Percentiles rank a stretch among this genome's conserved stretches.
phyloP scores from a whole-genome alignment of 2,888 invertebrate genomes.

The Cheilosia vulpina region DNA sequence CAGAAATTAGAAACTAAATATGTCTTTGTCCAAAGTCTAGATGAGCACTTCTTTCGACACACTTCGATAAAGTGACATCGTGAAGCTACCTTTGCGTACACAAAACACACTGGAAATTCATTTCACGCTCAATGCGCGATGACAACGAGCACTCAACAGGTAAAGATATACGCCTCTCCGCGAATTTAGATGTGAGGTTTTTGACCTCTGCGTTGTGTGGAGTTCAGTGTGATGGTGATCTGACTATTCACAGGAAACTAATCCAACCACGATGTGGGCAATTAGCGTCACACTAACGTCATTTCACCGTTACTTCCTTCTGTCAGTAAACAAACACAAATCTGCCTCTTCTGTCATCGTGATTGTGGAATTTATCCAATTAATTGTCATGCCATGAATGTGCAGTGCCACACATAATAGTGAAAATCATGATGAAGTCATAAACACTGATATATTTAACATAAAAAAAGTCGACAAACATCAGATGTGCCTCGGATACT shows the following conservation, averaged over 20 bases:
- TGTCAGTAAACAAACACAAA: constrained; percentile 49
- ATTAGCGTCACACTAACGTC: constrained; percentile 62
- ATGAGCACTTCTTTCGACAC: constrained; percentile 8
- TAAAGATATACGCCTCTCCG: constrained; percentile 11
- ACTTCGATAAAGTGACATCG: constrained; percentile 10
- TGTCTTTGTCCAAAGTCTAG: background rate
- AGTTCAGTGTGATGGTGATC: constrained; percentile 15
- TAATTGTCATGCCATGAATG: constrained; percentile 49
- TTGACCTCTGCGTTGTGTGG: constrained; percentile 51
- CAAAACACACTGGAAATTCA: constrained; percentile 1
- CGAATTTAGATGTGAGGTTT: constrained; percentile 28
- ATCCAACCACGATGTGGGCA: constrained; percentile 44
- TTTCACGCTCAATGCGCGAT: constrained; percentile 16
- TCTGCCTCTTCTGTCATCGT: constrained; percentile 36
- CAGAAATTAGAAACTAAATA: background rate
- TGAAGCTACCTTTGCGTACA: background rate
- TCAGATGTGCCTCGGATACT: constrained; percentile 6
- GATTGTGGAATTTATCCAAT: constrained; percentile 36
- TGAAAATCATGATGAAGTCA: constrained; percentile 10
- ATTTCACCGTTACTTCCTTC: constrained; percentile 44
- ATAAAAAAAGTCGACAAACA: background rate
- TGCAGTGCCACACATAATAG: constrained; percentile 17
- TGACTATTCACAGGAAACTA: constrained; percentile 50
- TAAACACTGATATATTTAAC: background rate
- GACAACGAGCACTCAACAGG: constrained; percentile 20